Evolutionary conservation across 2,888 invertebrate genomes (phyloP).

Genomic region (Dicroscelio sp.): DNA sequence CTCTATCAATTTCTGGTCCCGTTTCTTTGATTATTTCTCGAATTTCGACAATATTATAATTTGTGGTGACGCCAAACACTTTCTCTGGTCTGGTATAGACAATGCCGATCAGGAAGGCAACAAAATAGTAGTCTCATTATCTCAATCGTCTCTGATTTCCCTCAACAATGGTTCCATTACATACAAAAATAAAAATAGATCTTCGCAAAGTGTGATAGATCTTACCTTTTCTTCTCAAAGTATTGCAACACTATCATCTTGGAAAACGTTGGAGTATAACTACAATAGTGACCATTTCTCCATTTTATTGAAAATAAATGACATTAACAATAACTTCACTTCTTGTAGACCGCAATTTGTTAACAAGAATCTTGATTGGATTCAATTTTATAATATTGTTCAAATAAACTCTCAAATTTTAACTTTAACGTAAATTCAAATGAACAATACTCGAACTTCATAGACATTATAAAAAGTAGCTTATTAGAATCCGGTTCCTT

Average conservation of each 20-base stretch:
- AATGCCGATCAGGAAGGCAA: neutral
- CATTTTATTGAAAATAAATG: neutral
- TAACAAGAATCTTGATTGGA: neutral
- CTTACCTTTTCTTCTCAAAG: neutral
- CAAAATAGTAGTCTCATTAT: neutral
- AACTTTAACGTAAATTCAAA: too few relatives aligned
- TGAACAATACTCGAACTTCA: too few relatives aligned
- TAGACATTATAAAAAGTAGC: neutral
- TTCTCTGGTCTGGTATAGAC: neutral
- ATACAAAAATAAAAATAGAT: neutral
- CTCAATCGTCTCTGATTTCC: neutral
- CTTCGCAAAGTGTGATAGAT: neutral
- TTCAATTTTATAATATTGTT: too few relatives aligned
- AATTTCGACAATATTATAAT: too few relatives aligned
- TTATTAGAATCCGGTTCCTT: too few relatives aligned
- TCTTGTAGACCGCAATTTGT: neutral
- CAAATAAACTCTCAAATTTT: too few relatives aligned
- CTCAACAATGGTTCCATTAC: neutral
- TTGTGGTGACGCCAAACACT: neutral
- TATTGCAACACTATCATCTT: neutral
- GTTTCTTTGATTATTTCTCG: too few relatives aligned
- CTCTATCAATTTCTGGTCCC: too few relatives aligned
- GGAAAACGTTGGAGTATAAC: neutral
- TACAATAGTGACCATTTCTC: neutral
- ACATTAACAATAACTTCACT: neutral